phyloP scores from a whole-genome alignment of 2,888 invertebrate species.

The Acrobeloides nanus region DNA sequence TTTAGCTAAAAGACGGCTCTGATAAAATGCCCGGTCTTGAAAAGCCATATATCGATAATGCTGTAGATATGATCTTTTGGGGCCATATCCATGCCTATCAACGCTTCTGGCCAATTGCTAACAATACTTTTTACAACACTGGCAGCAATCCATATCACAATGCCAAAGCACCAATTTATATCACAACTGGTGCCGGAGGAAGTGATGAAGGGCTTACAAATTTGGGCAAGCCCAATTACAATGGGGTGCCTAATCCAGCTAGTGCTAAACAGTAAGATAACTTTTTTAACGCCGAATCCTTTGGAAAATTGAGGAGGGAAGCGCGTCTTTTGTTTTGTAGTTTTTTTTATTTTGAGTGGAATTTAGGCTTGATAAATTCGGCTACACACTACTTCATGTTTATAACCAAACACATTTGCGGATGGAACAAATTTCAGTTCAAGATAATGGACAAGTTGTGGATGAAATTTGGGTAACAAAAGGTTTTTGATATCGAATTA shows the following conservation, averaged over 20 bases:
- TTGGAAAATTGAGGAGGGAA: no score
- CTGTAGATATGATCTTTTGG: slow-evolving; percentile 86
- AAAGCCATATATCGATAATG: slow-evolving; percentile 72
- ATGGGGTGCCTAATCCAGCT: no score
- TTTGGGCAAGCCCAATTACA: no score
- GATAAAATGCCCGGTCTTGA: slow-evolving; percentile 63
- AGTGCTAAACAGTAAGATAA: no score
- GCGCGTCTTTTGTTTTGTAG: no score
- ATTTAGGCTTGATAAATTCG: no score
- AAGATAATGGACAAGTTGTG: no score
- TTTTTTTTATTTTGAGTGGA: no score
- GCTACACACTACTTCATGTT: slow-evolving; percentile 72
- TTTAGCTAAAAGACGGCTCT: slow-evolving; percentile 31
- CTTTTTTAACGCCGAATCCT: no score
- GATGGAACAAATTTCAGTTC: slow-evolving; percentile 70
- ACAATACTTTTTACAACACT: slow-evolving; percentile 60
- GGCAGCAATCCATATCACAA: slow-evolving; percentile 19
- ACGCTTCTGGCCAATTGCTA: slow-evolving; percentile 83
- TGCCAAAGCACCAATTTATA: slow-evolving; percentile 26
- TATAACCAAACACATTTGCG: slow-evolving; percentile 73
- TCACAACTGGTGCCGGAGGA: slow-evolving; percentile 21
- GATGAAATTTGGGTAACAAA: no score
- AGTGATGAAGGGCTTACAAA: no score
- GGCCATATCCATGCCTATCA: slow-evolving; percentile 97
- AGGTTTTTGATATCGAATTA: no score